These are phyloP conservation scores for Erythrolamprus reginae DNA, from an alignment of 2,113 vertebrate species.

Conservation along the genomic window DNA sequence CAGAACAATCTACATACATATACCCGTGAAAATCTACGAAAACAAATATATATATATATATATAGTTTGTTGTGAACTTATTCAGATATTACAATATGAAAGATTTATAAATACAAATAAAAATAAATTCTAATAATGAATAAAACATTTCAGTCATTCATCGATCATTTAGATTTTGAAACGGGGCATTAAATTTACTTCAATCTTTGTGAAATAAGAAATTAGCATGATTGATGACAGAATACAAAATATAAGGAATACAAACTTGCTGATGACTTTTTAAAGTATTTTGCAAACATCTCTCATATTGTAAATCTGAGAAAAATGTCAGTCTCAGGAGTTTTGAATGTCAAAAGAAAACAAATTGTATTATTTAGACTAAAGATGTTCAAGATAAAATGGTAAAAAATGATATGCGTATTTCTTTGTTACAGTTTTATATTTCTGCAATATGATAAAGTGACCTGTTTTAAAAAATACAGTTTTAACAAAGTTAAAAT, in stretches of 20 bases:
- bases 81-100: neutral
- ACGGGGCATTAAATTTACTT: neutral
- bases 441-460: slow-evolving; percentile 34
- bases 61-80: neutral
- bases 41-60: too few relatives aligned
- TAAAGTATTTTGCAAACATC: slow-evolving; percentile 13
- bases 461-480: slow-evolving; percentile 6
- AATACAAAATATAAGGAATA: slow-evolving; percentile 22
- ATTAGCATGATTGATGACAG: neutral
- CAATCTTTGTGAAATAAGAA: slow-evolving; percentile 9
- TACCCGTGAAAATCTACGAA: too few relatives aligned
- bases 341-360: slow-evolving; percentile 33
- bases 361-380: neutral
- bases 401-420: slow-evolving; percentile 2
- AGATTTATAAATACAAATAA: slow-evolving; percentile 19
- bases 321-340: slow-evolving; percentile 4
- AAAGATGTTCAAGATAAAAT: slow-evolving; percentile 12
- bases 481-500: neutral
- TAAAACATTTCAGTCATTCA: slow-evolving; percentile 10
- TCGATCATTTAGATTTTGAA: slow-evolving; percentile 24
- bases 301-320: neutral
- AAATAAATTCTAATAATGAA: slow-evolving; percentile 7
- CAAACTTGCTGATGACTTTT: neutral
- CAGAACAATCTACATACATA: too few relatives aligned
- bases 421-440: slow-evolving; percentile 20